Base-by-base conservation (phyloP, 2,797 vertebrate genomes). In the Graptemys geographica region DNA sequence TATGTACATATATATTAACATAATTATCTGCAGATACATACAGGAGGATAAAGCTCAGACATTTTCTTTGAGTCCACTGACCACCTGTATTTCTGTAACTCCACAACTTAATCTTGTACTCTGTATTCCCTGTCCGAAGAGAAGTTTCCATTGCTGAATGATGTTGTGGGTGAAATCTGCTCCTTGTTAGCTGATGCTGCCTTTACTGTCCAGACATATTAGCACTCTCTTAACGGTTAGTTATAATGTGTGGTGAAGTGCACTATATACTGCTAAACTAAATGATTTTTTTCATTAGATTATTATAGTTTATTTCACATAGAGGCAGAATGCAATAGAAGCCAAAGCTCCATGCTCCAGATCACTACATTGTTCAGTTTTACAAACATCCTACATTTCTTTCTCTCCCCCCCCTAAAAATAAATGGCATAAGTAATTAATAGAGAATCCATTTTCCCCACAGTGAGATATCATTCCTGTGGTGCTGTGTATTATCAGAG, bases 251-350 rank as follows among this genome's bases (percentile, higher is more conserved):
- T 21, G 2, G 89, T 84, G 47, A 83, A 94, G 59, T 81, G 69
- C 2, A 79, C 79, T 91, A 82, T 76, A 83, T 47, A 87, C 74
- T 59, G 74, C 25, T 94, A 95, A 95, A 52, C 18, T 57, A 57
- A 47, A 87, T 56, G 55, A 86, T 89, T 93, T 83, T 94, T 95
- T 47, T 79, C 92, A 87, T 93, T 89, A 92, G 18, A 37, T 55
- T 95, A 94, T 89, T 91, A 62, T 83, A 84, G 83, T 97, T 94
- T 97, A 94, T 91, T 97, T 95, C 93, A 94, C 95, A 95, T 84
- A 95, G 97, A 96, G 37, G 69, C 88, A 93, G 96, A 96, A 92
- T 89, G 49, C 93, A 91, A 91, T 88, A 88, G 62, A 86, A 95
- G 28, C 33, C 84, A 92, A 86, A 59, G 81, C 11, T 96, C 93